Evolutionary conservation across 2,888 invertebrate species (phyloP).

Genomic region (Mactromeris polynyma): DNA sequence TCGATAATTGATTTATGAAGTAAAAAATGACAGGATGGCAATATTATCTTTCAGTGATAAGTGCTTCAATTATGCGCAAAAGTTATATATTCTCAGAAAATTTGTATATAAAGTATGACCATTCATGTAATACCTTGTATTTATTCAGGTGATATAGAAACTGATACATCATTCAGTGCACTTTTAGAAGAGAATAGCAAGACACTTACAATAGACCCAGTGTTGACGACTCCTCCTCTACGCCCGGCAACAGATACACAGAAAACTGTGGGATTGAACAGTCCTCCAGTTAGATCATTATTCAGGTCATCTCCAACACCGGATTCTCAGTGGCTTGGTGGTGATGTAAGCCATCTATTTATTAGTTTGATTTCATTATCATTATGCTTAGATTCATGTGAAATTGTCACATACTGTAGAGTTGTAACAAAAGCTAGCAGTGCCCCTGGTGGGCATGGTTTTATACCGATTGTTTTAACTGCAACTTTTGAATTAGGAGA

Average conservation of each 20-base stretch:
- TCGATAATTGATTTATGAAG: no score
- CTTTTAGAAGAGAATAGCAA: slow-evolving; percentile 56
- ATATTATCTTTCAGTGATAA: no score
- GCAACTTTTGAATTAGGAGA: no score
- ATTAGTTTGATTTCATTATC: no score
- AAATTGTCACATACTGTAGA: no score
- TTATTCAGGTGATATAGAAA: slow-evolving; percentile 50
- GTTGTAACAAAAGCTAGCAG: no score
- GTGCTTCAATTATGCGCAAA: no score
- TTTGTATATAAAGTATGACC: not conserved
- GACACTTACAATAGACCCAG: slow-evolving; percentile 50
- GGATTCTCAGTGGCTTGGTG: slow-evolving; percentile 90
- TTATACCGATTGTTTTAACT: no score
- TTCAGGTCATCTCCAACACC: slow-evolving; percentile 61
- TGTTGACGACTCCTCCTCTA: slow-evolving; percentile 64
- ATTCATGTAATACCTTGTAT: not conserved
- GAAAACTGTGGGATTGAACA: slow-evolving; percentile 43
- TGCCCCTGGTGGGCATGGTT: no score
- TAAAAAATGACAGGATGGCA: no score
- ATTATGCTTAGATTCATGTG: no score
- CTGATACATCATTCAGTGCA: slow-evolving; percentile 53
- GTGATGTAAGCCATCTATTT: slow-evolving; percentile 89
- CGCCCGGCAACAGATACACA: slow-evolving; percentile 30
- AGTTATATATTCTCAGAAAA: no score
- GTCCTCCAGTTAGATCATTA: slow-evolving; percentile 65